A percentile compares a stretch with the other conserved stretches of the same genome.
phyloP scores from a whole-genome alignment of 2,888 invertebrate genomes.

The Notodonta ziczac region DNA sequence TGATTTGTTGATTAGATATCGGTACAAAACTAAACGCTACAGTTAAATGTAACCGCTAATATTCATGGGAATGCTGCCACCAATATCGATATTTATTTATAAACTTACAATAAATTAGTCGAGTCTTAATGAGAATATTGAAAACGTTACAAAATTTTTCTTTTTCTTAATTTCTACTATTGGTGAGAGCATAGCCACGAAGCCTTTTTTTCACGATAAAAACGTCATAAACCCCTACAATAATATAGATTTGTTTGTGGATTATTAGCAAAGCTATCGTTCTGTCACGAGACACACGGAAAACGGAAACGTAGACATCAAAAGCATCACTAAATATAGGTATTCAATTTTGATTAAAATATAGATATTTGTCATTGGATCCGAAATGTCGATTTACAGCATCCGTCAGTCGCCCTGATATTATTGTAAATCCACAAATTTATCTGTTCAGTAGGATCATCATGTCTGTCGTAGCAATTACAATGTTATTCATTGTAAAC shows the following conservation, averaged over 20 bases:
- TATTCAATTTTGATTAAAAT: slow-evolving; percentile 4
- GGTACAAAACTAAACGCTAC: slow-evolving; percentile 67
- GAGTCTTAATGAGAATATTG: slow-evolving; percentile 45
- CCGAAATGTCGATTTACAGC: neutral
- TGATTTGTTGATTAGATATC: slow-evolving; percentile 49
- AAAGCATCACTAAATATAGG: slow-evolving; percentile 51
- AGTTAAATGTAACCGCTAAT: slow-evolving; percentile 42
- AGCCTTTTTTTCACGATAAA: slow-evolving; percentile 43
- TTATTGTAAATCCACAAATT: too few relatives aligned
- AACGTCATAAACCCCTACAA: slow-evolving; percentile 54
- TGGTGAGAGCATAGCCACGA: slow-evolving; percentile 57
- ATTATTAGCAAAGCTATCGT: slow-evolving; percentile 58
- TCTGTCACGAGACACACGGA: slow-evolving; percentile 52
- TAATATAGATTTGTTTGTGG: slow-evolving; percentile 39
- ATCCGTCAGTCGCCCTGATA: neutral
- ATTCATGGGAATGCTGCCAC: slow-evolving; percentile 53
- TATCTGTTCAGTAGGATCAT: too few relatives aligned
- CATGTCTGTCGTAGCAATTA: too few relatives aligned
- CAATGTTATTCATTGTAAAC: neutral
- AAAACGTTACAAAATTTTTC: slow-evolving; percentile 42
- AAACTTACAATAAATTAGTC: slow-evolving; percentile 40
- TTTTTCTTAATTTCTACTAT: slow-evolving; percentile 33
- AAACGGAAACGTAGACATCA: slow-evolving; percentile 60
- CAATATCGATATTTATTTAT: slow-evolving; percentile 44
- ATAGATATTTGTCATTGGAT: neutral